Percentiles rank a stretch among this genome's conserved stretches.
phyloP scores from a whole-genome alignment of 2,797 vertebrate genomes.

The Catamblyrhynchus diadema region DNA sequence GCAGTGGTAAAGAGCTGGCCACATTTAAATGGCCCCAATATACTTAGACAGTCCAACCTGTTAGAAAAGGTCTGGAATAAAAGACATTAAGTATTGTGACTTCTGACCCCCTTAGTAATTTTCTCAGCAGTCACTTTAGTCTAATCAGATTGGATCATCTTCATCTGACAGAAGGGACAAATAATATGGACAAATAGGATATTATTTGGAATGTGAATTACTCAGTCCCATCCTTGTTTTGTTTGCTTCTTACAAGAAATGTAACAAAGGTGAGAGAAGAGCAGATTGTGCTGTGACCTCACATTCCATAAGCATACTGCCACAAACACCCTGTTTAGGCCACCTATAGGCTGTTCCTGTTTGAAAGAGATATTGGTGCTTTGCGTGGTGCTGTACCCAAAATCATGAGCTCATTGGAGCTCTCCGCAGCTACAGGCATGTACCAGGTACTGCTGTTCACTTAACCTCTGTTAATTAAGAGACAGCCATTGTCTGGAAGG shows the following conservation, averaged over 20 bases:
- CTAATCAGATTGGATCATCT: neutral
- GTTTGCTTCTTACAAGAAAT: neutral
- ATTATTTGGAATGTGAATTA: neutral
- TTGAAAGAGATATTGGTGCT: neutral
- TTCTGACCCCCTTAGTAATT: neutral
- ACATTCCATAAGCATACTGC: neutral
- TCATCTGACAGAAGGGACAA: neutral
- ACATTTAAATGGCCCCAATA: neutral
- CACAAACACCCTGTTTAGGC: neutral
- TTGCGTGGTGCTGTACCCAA: neutral
- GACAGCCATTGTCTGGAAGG: neutral
- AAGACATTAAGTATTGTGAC: neutral
- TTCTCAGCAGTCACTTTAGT: neutral
- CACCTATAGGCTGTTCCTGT: neutral
- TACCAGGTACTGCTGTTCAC: neutral
- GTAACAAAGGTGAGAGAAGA: neutral
- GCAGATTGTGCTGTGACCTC: neutral
- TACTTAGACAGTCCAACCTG: neutral
- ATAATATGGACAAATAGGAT: neutral
- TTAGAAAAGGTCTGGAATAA: neutral
- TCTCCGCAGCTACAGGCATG: neutral
- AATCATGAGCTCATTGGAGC: neutral
- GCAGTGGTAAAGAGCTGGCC: neutral
- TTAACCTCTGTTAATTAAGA: neutral
- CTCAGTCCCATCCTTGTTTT: neutral